Percentiles rank a stretch among this genome's conserved stretches.
These are phyloP conservation scores for Andrena minutula DNA, from an alignment of 2,888 invertebrate species.

Conservation along the genomic window DNA sequence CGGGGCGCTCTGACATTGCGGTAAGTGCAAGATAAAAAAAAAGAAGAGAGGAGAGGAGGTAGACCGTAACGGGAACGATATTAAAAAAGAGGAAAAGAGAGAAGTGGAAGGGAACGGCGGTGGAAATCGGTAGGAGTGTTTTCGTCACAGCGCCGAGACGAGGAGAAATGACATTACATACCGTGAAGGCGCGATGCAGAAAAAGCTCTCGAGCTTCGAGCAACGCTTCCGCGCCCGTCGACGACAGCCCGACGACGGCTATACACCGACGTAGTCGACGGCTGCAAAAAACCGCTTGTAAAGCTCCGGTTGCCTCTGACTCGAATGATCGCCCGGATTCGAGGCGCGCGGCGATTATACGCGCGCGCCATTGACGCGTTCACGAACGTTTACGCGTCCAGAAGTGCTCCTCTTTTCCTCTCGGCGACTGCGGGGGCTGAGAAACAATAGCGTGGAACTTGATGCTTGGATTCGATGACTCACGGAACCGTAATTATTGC, in stretches of 20 bases:
- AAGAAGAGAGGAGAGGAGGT: slow-evolving; percentile 11
- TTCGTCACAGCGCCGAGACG: slow-evolving; percentile 68
- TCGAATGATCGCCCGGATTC: slow-evolving; percentile 58
- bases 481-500: background rate
- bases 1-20: slow-evolving; percentile 57
- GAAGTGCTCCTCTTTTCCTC: slow-evolving; percentile 33
- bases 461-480: slow-evolving; percentile 7
- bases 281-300: slow-evolving; percentile 64
- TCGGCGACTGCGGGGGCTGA: background rate
- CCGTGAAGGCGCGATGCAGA: slow-evolving; percentile 77
- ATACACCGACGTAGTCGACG: slow-evolving; percentile 35
- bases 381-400: slow-evolving; percentile 43
- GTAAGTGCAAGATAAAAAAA: slow-evolving; percentile 61
- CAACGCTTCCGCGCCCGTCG: slow-evolving; percentile 68
- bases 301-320: slow-evolving; percentile 52
- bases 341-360: slow-evolving; percentile 61
- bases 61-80: slow-evolving; percentile 39
- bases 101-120: slow-evolving; percentile 14
- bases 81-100: slow-evolving; percentile 39
- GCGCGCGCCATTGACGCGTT: slow-evolving; percentile 55
- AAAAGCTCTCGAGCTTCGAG: slow-evolving; percentile 77
- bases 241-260: slow-evolving; percentile 53
- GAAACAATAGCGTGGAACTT: slow-evolving; percentile 34
- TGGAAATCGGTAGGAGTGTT: slow-evolving; percentile 61
- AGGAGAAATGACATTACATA: slow-evolving; percentile 76